phyloP scores from a whole-genome alignment of 2,113 vertebrate genomes.

The Corynorhinus townsendii region DNA sequence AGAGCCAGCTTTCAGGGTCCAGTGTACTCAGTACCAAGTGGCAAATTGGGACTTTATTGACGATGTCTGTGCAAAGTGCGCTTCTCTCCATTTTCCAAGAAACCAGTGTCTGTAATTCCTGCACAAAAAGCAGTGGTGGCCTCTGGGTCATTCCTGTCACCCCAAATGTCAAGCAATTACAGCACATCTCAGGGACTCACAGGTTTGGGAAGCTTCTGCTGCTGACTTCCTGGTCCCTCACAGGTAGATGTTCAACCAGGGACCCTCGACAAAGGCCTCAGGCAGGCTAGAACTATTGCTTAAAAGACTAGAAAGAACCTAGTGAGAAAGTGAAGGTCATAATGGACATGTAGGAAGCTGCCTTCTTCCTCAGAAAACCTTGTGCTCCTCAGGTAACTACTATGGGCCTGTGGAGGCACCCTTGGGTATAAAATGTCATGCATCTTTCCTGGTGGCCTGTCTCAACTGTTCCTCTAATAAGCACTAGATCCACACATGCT shows the following conservation, averaged over 20 bases:
- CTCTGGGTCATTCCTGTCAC: constrained; percentile 58
- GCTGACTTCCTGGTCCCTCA: constrained; percentile 44
- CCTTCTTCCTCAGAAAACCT: constrained; percentile 56
- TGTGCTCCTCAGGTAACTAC: constrained; percentile 8
- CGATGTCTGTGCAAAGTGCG: constrained; percentile 86
- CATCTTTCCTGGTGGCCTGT: not conserved
- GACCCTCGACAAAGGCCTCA: constrained; percentile 52
- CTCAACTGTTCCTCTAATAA: constrained; percentile 28
- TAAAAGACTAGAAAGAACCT: constrained; percentile 74
- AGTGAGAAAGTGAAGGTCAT: constrained; percentile 60
- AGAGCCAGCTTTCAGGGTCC: constrained; percentile 78
- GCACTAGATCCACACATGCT: constrained; percentile 36
- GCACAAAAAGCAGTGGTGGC: constrained; percentile 59
- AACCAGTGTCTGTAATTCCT: constrained; percentile 86
- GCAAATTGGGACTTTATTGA: constrained; percentile 78
- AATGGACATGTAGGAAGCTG: constrained; percentile 58
- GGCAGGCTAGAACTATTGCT: constrained; percentile 80
- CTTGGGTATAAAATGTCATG: constrained; percentile 32
- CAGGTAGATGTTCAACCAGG: constrained; percentile 46
- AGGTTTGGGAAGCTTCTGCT: constrained; percentile 63
- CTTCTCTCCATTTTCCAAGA: constrained; percentile 81
- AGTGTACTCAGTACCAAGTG: constrained; percentile 83
- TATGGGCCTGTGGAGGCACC: constrained; percentile 24
- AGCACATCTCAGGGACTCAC: constrained; percentile 61
- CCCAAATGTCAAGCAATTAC: constrained; percentile 49